phyloP scores from a whole-genome alignment of 30 jellyfish, hydroid and myxozoan genomes.

The Catostylus mosaicus region DNA sequence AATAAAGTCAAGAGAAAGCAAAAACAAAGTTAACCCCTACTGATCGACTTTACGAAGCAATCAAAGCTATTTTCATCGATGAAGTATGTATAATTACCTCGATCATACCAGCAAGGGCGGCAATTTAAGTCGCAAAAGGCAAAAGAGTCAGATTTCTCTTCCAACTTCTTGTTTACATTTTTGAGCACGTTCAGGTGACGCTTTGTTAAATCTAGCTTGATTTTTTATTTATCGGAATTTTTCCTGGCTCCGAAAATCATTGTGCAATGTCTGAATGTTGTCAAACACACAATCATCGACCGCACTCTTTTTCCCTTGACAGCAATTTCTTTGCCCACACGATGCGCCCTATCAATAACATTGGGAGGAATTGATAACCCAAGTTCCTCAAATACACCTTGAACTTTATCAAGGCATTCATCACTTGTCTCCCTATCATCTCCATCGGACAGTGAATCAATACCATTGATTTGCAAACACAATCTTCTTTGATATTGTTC shows the following conservation, averaged over 20 bases:
- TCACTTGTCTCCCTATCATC: constrained; percentile 5
- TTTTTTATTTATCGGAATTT: background rate
- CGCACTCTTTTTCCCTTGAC: constrained; percentile 5
- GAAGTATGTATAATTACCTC: background rate
- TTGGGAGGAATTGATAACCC: constrained; percentile 18
- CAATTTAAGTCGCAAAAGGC: constrained; percentile 20
- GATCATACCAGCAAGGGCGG: constrained; percentile 43
- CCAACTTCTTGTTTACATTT: constrained; percentile 6
- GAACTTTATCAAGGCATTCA: constrained; percentile 17
- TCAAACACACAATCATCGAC: constrained; percentile 9
- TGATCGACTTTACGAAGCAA: constrained; percentile 12
- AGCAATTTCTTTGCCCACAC: constrained; percentile 13
- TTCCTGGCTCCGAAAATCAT: constrained; percentile 32
- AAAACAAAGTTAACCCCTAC: constrained; percentile 4
- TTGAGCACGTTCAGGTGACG: background rate
- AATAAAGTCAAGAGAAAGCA: background rate
- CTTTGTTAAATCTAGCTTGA: constrained; percentile 19
- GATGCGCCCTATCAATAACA: constrained; percentile 17
- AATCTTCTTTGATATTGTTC: constrained; percentile 14
- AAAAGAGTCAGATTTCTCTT: constrained; percentile 9
- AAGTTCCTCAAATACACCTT: constrained; percentile 34
- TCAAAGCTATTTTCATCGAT: constrained; percentile 4
- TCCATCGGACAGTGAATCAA: background rate
- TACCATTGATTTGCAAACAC: background rate
- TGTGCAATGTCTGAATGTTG: constrained; percentile 14